phyloP scores from a whole-genome alignment of 1,140 invertebrate species.

The Diabrotica virgifera region DNA sequence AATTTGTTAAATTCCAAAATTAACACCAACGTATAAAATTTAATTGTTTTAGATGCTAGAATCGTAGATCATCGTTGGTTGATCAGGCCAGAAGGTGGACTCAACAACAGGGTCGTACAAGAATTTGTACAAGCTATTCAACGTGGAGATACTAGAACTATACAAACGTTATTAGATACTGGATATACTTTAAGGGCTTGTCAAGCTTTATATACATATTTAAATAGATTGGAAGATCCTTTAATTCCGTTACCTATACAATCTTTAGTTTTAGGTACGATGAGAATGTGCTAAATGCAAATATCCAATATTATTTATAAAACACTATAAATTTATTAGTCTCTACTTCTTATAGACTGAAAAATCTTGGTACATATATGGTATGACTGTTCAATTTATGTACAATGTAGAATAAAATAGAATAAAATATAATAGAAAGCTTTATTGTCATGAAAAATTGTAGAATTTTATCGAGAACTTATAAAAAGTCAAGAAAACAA shows the following conservation, averaged over 20 bases:
- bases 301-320: no score
- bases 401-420: no score
- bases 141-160: conserved; percentile 22
- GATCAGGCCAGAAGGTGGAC: conserved; percentile 26
- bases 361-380: no score
- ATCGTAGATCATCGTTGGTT: conserved; percentile 28
- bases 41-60: conserved; percentile 22
- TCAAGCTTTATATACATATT: conserved; percentile 48
- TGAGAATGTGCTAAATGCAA: no score
- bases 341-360: no score
- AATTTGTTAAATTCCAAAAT: no score
- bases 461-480: no score
- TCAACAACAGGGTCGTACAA: conserved; percentile 27
- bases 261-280: conserved; percentile 49
- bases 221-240: conserved; percentile 47
- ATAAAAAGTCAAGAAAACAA: no score
- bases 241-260: conserved; percentile 50
- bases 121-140: conserved; percentile 28
- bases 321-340: no score
- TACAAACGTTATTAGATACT: conserved; percentile 35
- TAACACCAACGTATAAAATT: not conserved
- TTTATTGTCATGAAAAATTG: no score
- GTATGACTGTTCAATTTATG: no score
- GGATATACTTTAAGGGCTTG: conserved; percentile 40
- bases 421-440: no score